Evolutionary conservation across 92 coral and sea anemone species (phyloP), one percentile per base, ranked within the genome.

Genomic region (Palythoa caribaeorum): DNA sequence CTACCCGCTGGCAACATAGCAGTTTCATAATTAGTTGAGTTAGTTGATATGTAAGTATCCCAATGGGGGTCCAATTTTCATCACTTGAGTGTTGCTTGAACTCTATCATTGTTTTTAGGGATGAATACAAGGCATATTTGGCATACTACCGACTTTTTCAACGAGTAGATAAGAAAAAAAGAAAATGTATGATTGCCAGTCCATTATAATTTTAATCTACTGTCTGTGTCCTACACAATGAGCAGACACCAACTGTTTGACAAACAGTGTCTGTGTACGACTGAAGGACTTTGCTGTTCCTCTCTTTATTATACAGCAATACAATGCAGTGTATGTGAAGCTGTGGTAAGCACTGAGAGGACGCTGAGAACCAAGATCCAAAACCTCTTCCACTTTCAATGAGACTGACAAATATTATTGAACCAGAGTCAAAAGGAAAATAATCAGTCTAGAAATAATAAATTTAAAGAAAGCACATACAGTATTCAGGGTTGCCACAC

Each of bases 331-430:
- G 9, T 17, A 12, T 62, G 85, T 44, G 73, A 80, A 66, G 85
- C 85, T 63, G 85, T 80, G 73, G 73, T 65, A 80, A 80, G 85
- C 74, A 80, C 35, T 80, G 57, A 80, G 85, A 80, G 85, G 85
- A 1, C 37, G 37, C 48, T 12, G 19, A 28, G 47, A 11, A 28
- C 28, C 36, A 44, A 75, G 12, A 10, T 20, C 3, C 12, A 44
- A 35, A 48, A 19, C 16, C 11, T 37, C 19, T 71, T 7, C 28
- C 9, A 1, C 20, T 69, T 71, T 36, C 1, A 7, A 10, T 44
- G 50, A 8, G 4, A 44, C 50, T 44, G 50, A 44, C 7, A 3
- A 59, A 59, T 10, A 3, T 14, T 59, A 13, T 59, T 17, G 19
- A 59, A 17, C 65, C 16, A 59, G 1, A 3, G 17, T 1, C 65